Evolutionary conservation across 2,888 invertebrate species (phyloP).

Genomic region (Cephus pulcher): DNA sequence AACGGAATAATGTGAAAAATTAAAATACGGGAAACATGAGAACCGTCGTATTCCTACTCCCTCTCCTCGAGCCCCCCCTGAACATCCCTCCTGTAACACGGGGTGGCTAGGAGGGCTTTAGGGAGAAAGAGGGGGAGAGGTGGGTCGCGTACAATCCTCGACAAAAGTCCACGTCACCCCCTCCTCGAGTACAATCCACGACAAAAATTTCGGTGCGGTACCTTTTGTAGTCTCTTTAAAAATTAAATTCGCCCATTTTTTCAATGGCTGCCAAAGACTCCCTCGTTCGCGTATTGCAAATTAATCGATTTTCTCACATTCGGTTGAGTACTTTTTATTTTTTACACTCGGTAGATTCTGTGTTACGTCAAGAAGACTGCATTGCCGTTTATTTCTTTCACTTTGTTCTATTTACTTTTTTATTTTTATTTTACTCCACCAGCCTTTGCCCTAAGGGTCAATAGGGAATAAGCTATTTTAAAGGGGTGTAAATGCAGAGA

Average conservation of each 20-base stretch:
- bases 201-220: conserved; percentile 32
- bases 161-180: conserved; percentile 54
- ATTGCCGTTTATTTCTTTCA: background rate
- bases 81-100: conserved; percentile 48
- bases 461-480: conserved; percentile 17
- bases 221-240: background rate
- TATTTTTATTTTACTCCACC: background rate
- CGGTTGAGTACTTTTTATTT: background rate
- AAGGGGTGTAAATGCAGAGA: conserved; percentile 37
- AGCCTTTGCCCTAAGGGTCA: background rate
- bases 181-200: conserved; percentile 48
- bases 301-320: background rate
- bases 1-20: conserved; percentile 36
- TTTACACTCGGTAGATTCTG: background rate
- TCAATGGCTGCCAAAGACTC: background rate
- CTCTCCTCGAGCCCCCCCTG: conserved; percentile 34
- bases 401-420: background rate
- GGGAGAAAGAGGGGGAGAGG: conserved; percentile 55
- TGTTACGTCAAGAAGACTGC: background rate
- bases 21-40: conserved; percentile 59
- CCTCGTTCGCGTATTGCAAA: background rate
- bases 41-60: conserved; percentile 52
- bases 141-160: conserved; percentile 59
- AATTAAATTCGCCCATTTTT: background rate
- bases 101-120: conserved; percentile 60